A percentile compares a stretch with the other conserved stretches of the same genome.
Conservation (phyloP, 2,888 invertebrate genomes). For the Drosophila algonquin region DNA sequence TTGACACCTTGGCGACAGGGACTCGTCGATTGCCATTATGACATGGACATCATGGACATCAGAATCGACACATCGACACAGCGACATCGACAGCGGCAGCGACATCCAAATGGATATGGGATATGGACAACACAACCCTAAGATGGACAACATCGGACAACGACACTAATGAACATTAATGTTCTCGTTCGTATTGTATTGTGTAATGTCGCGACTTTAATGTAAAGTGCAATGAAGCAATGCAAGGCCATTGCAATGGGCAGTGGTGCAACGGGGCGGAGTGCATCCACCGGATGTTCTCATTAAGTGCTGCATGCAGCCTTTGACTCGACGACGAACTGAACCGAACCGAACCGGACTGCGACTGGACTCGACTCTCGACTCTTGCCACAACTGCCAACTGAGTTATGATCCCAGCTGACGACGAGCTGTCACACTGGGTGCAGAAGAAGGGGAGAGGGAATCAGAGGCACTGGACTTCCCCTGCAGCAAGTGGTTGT, state of each 20-base stretch:
- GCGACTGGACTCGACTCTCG: constrained; percentile 30
- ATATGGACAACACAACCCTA: constrained; percentile 34
- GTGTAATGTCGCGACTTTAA: constrained; percentile 75
- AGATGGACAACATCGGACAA: constrained; percentile 18
- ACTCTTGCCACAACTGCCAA: constrained; percentile 12
- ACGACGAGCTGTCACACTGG: constrained; percentile 73
- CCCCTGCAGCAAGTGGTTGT: constrained; percentile 53
- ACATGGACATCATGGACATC: constrained; percentile 22
- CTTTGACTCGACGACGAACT: constrained; percentile 54
- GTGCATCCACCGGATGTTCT: constrained; percentile 68
- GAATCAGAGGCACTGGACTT: constrained; percentile 12
- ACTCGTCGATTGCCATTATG: constrained; percentile 21
- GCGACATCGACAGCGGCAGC: constrained; percentile 17
- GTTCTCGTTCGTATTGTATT: constrained; percentile 47
- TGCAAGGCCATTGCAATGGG: constrained; percentile 54
- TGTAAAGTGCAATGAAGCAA: constrained; percentile 78
- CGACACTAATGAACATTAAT: constrained; percentile 72
- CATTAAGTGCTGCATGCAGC: constrained; percentile 69
- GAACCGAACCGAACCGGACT: constrained; percentile 2
- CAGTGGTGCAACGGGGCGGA: constrained; percentile 19
- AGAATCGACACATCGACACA: constrained; percentile 9
- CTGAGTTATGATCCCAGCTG: constrained; percentile 79
- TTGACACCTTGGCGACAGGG: constrained; percentile 57
- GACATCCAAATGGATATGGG: constrained; percentile 10
- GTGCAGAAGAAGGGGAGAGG: constrained; percentile 3